Evolutionary conservation across 2,797 vertebrate species (phyloP), one percentile per base, ranked within the genome.

Genomic region (Mus minutoides): DNA sequence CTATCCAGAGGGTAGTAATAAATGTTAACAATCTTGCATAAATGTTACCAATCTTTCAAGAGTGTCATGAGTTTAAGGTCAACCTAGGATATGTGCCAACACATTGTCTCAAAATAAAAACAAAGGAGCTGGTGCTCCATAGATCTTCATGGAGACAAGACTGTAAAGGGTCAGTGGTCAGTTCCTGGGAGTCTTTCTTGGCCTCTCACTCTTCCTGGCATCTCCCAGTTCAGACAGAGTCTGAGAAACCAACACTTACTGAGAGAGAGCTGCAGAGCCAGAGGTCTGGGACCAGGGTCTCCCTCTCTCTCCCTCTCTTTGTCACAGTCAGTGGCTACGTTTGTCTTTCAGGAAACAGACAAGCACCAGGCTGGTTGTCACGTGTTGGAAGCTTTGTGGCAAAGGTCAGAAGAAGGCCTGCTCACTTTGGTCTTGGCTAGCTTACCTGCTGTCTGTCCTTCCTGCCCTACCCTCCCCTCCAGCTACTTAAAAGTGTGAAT

Each of bases 1-100:
- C 87, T n/a, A 60, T 76, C 54, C 56, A 67, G 60, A 91, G 76
- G 80, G 67, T 90, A 87, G 52, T 77, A 89, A 40, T 79, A 29
- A n/a, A n/a, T n/a, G n/a, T n/a, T n/a, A n/a, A n/a, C n/a, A n/a
- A 37, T 71, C 9, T 90, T 79, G 58, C 79, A 58, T 29, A 16
- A 84, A 92, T 67, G 46, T 73, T 37, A 16, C 64, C 75, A 67
- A 26, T 64, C 52, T 85, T 92, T 67, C 56, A 94, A 92, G 9
- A 4, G 14, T 52, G 3, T 87, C 22, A 40, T 29, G 49, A 29
- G 67, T 73, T 73, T 54, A 19, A 29, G 46, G n/a, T 2, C 34
- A 87, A 40, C 67, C 9, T 54, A 73, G 22, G 67, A 19, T 87
- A 56, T 56, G 22, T 54, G 7, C n/a, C 34, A 87, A 71, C 34